Evolutionary conservation across 2,888 invertebrate genomes (phyloP).

Genomic region (Tipula vernalis): DNA sequence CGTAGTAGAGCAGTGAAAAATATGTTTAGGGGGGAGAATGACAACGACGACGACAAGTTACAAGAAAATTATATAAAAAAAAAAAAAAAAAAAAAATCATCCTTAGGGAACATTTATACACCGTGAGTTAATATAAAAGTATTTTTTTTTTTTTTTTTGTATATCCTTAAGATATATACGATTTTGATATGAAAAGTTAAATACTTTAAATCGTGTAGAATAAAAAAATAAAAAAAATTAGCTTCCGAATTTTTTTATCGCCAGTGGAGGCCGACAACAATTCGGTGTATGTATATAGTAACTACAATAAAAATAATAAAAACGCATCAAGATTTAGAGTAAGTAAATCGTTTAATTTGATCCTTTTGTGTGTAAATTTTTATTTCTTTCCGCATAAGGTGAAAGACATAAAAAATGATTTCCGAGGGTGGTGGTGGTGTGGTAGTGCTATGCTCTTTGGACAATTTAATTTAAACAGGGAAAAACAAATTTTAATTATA

Average conservation of each 20-base stretch:
- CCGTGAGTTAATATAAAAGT: conserved; percentile 4
- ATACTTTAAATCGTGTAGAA: background rate
- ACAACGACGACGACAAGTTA: conserved; percentile 4
- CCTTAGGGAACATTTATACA: background rate
- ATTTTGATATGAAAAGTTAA: background rate
- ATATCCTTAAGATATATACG: background rate
- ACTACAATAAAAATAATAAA: background rate
- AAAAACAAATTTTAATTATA: background rate
- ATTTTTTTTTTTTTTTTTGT: background rate
- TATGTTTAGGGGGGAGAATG: background rate
- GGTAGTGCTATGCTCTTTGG: background rate
- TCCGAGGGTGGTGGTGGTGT: background rate
- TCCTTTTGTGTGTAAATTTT: background rate
- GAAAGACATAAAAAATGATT: background rate
- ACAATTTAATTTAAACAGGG: background rate
- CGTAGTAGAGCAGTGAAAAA: background rate
- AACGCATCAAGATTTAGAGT: background rate
- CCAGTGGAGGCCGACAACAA: background rate
- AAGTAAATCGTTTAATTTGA: background rate
- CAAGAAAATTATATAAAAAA: background rate
- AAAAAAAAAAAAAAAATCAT: background rate
- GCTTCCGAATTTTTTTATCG: background rate
- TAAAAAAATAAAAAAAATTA: background rate
- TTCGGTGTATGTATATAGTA: background rate
- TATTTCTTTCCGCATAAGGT: background rate